These are phyloP conservation scores for Epizoanthus scotinus DNA, from an alignment of 92 coral and sea anemone species.

Conservation along the genomic window DNA sequence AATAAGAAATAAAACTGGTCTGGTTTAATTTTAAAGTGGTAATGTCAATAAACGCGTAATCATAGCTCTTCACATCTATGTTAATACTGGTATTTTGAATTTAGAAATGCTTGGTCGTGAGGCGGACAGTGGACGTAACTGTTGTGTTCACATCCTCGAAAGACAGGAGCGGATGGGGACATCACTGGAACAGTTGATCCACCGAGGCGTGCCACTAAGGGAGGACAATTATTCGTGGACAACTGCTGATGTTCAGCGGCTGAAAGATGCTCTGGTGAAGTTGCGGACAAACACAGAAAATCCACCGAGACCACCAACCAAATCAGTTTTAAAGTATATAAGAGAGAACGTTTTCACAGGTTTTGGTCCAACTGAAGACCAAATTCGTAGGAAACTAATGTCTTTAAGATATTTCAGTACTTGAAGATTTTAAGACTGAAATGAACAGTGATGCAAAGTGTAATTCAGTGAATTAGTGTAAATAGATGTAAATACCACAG, in stretches of 20 bases:
- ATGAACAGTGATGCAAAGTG: no score
- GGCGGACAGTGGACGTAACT: slow-evolving; percentile 11
- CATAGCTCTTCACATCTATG: no score
- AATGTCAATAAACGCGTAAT: no score
- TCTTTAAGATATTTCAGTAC: slow-evolving; percentile 12
- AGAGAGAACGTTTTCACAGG: slow-evolving; percentile 7
- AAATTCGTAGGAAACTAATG: slow-evolving; percentile 6
- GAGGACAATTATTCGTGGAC: slow-evolving; percentile 21
- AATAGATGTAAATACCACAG: no score
- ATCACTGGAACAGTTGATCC: slow-evolving; percentile 2
- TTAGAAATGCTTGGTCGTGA: slow-evolving; percentile 35
- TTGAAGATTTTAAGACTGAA: background rate
- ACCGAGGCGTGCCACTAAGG: slow-evolving; percentile 13
- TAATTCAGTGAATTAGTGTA: no score
- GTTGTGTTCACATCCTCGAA: background rate
- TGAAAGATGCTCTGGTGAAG: slow-evolving; percentile 1
- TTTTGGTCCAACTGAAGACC: slow-evolving; percentile 16
- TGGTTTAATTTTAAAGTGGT: no score
- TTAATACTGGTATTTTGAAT: no score
- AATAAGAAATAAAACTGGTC: no score
- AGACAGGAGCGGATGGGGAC: background rate
- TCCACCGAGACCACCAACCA: slow-evolving; percentile 27
- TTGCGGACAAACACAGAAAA: slow-evolving; percentile 14
- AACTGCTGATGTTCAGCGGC: slow-evolving; percentile 6
- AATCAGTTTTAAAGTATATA: background rate